Evolutionary conservation across 2,888 invertebrate species (phyloP).

Genomic region (Nomada ferruginata): DNA sequence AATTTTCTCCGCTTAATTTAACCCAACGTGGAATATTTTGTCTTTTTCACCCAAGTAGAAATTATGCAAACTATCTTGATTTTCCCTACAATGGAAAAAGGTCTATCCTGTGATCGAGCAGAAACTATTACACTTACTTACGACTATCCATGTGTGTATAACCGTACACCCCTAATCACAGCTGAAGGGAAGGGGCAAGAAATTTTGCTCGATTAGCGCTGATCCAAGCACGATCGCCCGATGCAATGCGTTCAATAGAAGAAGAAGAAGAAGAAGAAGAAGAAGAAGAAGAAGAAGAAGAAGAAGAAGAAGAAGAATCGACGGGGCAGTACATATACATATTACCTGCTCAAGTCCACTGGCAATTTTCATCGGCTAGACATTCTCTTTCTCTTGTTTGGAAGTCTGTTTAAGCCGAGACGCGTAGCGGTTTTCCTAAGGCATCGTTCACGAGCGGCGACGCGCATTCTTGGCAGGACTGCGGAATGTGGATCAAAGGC

Average conservation of each 20-base stretch:
- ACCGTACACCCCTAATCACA: no score
- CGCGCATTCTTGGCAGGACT: slow-evolving; percentile 75
- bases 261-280: background rate
- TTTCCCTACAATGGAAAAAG: no score
- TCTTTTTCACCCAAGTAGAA: no score
- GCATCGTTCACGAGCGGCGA: slow-evolving; percentile 63
- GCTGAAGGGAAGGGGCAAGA: background rate
- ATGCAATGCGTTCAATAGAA: no score
- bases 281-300: background rate
- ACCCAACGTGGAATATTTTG: no score
- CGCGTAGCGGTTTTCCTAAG: slow-evolving; percentile 73
- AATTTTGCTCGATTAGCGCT: background rate
- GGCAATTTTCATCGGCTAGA: slow-evolving; percentile 41
- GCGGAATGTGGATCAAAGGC: slow-evolving; percentile 75
- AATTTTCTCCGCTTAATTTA: no score
- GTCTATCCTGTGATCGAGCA: no score
- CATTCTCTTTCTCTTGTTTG: slow-evolving; percentile 12
- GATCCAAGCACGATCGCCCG: background rate
- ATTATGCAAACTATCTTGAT: no score
- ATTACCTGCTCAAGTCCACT: slow-evolving; percentile 50
- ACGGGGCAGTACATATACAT: slow-evolving; percentile 20
- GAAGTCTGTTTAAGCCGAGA: slow-evolving; percentile 34
- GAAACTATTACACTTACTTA: no score
- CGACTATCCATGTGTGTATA: no score
- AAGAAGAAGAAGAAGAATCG: background rate